Conservation (phyloP, 2,797 vertebrate species). For the Falco novaeseelandiae region DNA sequence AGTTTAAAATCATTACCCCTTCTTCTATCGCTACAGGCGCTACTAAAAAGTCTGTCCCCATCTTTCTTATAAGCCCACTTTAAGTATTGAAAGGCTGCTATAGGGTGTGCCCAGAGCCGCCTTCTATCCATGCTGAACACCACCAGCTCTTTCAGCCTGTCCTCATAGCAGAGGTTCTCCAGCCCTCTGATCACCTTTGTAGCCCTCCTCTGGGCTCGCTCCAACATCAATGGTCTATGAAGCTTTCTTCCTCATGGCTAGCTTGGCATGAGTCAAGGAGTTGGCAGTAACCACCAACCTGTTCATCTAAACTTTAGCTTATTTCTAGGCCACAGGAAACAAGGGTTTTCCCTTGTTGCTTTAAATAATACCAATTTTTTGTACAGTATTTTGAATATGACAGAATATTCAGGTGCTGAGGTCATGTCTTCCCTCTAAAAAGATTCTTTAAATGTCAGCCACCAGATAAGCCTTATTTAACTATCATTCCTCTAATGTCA, state of each 20-base stretch:
- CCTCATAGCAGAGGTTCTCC: background rate
- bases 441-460: background rate
- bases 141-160: too few species aligned
- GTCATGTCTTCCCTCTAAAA: background rate
- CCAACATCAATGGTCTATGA: background rate
- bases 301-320: background rate
- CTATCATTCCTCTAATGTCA: background rate
- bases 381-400: background rate
- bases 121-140: too few species aligned
- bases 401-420: background rate
- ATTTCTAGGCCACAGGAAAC: background rate
- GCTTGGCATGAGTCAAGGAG: background rate
- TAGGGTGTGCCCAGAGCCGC: too few species aligned
- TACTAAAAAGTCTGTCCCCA: too few species aligned
- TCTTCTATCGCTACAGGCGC: too few species aligned
- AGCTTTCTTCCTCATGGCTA: background rate
- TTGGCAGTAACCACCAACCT: background rate
- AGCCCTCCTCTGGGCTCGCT: background rate
- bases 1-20: too few species aligned
- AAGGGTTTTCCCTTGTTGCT: background rate
- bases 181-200: fast-evolving
- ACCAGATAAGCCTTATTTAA: background rate
- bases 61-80: too few species aligned
- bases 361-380: background rate
- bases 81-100: too few species aligned